Evolutionary conservation across 2,888 invertebrate genomes (phyloP).

Genomic region (Harpagoxenus sublaevis): DNA sequence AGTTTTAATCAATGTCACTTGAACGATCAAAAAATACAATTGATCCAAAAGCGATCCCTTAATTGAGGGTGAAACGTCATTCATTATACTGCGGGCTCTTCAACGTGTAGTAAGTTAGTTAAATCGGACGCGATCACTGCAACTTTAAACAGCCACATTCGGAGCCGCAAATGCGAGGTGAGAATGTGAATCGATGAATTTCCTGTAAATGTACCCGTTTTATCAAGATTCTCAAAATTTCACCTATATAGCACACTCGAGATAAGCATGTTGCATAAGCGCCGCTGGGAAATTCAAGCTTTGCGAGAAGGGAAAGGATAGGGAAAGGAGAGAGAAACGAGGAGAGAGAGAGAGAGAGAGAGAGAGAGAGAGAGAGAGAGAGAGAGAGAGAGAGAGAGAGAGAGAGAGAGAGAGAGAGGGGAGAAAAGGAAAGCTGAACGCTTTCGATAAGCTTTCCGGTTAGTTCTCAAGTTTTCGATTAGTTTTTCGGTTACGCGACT

Average conservation of each 20-base stretch:
- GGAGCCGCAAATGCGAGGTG: background rate
- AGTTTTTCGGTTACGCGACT: slow-evolving; percentile 57
- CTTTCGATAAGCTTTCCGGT: slow-evolving; percentile 57
- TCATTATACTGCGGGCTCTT: slow-evolving; percentile 8
- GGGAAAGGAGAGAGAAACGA: no score
- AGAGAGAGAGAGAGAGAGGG: background rate
- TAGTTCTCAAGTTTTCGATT: slow-evolving; percentile 57
- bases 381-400: background rate
- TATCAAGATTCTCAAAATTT: slow-evolving; percentile 53
- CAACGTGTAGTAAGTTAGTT: background rate
- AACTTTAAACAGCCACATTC: slow-evolving; percentile 14
- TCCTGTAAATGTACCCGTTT: slow-evolving; percentile 1
- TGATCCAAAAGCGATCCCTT: background rate
- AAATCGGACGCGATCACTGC: background rate
- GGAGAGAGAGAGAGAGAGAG: background rate
- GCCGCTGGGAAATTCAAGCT: slow-evolving; percentile 41
- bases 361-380: background rate
- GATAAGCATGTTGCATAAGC: slow-evolving; percentile 51
- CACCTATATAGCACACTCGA: slow-evolving; percentile 12
- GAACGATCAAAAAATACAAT: background rate
- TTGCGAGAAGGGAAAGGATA: slow-evolving; percentile 1
- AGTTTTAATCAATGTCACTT: slow-evolving; percentile 18
- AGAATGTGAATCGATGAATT: slow-evolving; percentile 27
- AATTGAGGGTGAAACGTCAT: background rate
- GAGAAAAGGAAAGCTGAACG: slow-evolving; percentile 22